Evolutionary conservation across 2,113 vertebrate species (phyloP), one percentile per base, ranked within the genome.

Genomic region (Saguinus imperator): DNA sequence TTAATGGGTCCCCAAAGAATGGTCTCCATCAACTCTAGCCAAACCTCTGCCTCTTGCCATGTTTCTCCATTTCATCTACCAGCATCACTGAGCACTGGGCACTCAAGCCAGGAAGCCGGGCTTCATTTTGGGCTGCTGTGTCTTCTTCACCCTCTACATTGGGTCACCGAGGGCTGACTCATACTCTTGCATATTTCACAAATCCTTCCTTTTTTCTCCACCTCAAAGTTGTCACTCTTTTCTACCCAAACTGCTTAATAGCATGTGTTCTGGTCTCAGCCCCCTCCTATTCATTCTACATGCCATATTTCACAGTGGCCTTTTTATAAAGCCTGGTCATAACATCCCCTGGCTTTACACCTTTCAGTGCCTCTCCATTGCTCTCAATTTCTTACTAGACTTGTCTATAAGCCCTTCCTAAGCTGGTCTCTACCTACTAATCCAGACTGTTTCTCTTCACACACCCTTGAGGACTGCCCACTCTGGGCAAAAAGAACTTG

Each of bases 221-320:
- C 1, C 29, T 64, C 32, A 88, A 73, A 79, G 55, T 64, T 40
- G 11, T 50, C 72, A 43, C 29, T 3, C 0, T 14, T 70, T 73
- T 72, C 81, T 9, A 14, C 64, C 13, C 6, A 20, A 70, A n/a
- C 6, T 17, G 45, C 40, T 1, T 14, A 64, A 3, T 2, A 5
- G 6, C 6, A 13, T 8, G 25, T 32, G 23, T 18, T 43, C 35
- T 37, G 58, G 35, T n/a, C 8, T n/a, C 4, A 1, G n/a, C 11
- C 9, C 27, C 52, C 20, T 43, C 3, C 37, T 12, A 25, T 21
- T 18, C 8, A 32, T 2, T 50, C 70, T 35, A 37, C 64, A 90
- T 0, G 0, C 13, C 23, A 81, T 6, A 23, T 27, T n/a, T 35
- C 29, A 57, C 0, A 82, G 64, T 5, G 13, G 52, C 4, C 55